phyloP scores from a whole-genome alignment of 2,888 invertebrate species.

The Hoplodrina ambigua region DNA sequence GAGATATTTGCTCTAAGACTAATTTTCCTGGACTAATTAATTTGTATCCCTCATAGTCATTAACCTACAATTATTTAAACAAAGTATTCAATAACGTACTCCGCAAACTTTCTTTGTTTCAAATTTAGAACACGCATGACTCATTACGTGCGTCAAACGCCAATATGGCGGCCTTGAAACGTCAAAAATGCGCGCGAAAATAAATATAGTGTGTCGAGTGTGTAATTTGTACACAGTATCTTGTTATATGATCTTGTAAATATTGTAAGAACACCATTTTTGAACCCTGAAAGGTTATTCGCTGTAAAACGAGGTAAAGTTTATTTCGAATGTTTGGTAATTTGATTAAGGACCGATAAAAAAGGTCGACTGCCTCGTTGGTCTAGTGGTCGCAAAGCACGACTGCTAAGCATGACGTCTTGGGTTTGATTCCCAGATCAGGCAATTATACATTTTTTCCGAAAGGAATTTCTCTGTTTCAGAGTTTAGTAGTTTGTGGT shows the following conservation, averaged over 20 bases:
- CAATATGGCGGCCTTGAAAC: conserved; percentile 74
- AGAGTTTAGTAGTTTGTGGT: too few relatives aligned
- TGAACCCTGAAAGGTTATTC: neutral
- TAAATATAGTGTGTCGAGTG: conserved; percentile 37
- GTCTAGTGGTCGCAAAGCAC: too few relatives aligned
- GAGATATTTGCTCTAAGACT: too few relatives aligned
- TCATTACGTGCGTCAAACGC: conserved; percentile 72
- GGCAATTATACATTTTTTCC: too few relatives aligned
- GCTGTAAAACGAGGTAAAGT: neutral
- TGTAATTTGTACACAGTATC: conserved; percentile 34
- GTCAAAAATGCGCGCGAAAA: conserved; percentile 75
- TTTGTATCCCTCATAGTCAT: conserved; percentile 32
- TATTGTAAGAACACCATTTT: conserved; percentile 6
- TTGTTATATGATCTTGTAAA: conserved; percentile 56
- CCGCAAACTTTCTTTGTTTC: conserved; percentile 61
- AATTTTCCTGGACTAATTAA: too few relatives aligned
- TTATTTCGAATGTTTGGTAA: neutral
- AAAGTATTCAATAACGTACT: conserved; percentile 17
- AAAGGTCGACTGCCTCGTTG: too few relatives aligned
- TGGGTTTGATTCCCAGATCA: too few relatives aligned
- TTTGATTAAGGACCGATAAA: too few relatives aligned
- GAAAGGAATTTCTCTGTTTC: too few relatives aligned
- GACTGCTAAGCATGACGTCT: too few relatives aligned
- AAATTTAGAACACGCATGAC: conserved; percentile 61
- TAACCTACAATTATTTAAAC: conserved; percentile 40